A percentile compares a stretch with the other conserved stretches of the same genome.
These are phyloP conservation scores for Bucorvus abyssinicus DNA, from an alignment of 2,797 vertebrate species.

Conservation along the genomic window DNA sequence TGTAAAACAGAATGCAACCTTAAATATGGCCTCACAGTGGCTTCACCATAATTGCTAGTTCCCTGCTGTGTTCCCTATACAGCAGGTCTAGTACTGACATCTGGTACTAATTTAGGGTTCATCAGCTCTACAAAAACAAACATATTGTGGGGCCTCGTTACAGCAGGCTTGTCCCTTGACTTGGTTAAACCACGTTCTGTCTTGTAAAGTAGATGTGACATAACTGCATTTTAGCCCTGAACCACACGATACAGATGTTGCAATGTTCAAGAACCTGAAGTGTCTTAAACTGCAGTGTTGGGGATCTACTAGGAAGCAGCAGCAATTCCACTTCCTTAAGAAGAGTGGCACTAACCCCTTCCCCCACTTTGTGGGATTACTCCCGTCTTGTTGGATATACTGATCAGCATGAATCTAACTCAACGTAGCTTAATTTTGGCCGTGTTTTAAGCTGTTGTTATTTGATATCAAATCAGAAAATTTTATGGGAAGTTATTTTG, in stretches of 20 bases:
- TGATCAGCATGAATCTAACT: neutral
- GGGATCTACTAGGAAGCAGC: slow-evolving; percentile 15
- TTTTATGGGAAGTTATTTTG: neutral
- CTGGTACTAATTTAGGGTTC: slow-evolving; percentile 68
- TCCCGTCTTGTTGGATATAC: neutral
- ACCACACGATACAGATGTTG: slow-evolving; percentile 8
- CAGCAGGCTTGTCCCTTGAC: slow-evolving; percentile 55
- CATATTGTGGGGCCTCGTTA: slow-evolving; percentile 58
- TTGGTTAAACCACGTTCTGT: slow-evolving; percentile 58
- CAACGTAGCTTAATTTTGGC: neutral
- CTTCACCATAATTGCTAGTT: slow-evolving; percentile 63
- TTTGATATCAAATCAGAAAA: neutral
- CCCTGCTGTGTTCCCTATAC: slow-evolving; percentile 57
- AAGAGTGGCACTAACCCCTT: neutral
- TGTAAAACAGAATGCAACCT: slow-evolving; percentile 45
- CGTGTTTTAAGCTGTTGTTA: neutral
- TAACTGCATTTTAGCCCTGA: slow-evolving; percentile 54
- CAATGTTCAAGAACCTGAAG: slow-evolving; percentile 27
- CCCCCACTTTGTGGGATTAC: accelerated
- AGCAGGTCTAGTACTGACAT: slow-evolving; percentile 59
- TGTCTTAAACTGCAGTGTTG: neutral
- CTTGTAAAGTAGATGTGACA: slow-evolving; percentile 65
- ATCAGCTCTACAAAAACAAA: slow-evolving; percentile 67
- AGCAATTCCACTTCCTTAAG: neutral
- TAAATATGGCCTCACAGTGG: slow-evolving; percentile 64